phyloP scores from a whole-genome alignment of 37 sponge, comb jelly and placozoan genomes.

The Haliclona indistincta region DNA sequence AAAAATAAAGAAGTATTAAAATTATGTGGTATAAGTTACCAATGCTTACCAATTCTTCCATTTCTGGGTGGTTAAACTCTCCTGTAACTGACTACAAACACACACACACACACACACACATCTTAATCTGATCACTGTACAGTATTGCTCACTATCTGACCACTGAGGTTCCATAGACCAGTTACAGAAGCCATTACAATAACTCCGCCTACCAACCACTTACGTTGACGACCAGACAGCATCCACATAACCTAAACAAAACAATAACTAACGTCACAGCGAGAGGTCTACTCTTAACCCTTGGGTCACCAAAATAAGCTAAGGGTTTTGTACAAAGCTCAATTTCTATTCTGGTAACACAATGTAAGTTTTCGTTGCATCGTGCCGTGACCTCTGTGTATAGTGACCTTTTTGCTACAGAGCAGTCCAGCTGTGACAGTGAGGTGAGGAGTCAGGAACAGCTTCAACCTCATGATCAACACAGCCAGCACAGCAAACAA shows the following conservation, averaged over 20 bases:
- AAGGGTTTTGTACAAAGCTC: not conserved
- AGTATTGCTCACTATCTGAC: not conserved
- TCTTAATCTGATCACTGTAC: no score
- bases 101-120: constrained; percentile 29
- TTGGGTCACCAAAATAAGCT: constrained; percentile 2
- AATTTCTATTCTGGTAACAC: not conserved
- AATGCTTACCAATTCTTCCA: constrained; percentile 76
- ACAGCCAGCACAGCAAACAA: constrained; percentile 78
- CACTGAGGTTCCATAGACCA: constrained; percentile 52
- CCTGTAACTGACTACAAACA: constrained; percentile 54
- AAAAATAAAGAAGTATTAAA: not conserved
- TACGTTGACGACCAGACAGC: not conserved
- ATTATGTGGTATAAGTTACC: not conserved
- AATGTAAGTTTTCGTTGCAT: not conserved
- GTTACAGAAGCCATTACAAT: constrained; percentile 27
- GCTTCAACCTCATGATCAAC: constrained; percentile 92
- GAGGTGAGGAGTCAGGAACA: constrained; percentile 91
- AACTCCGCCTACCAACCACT: constrained; percentile 26
- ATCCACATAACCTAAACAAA: not conserved
- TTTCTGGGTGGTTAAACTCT: constrained; percentile 78
- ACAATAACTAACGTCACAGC: not conserved
- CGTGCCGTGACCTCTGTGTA: no score
- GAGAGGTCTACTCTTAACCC: no score
- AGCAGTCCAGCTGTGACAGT: constrained; percentile 50
- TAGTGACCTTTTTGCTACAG: constrained; percentile 46